phyloP scores from a whole-genome alignment of 1,140 invertebrate genomes.

The Halictus rubicundus region DNA sequence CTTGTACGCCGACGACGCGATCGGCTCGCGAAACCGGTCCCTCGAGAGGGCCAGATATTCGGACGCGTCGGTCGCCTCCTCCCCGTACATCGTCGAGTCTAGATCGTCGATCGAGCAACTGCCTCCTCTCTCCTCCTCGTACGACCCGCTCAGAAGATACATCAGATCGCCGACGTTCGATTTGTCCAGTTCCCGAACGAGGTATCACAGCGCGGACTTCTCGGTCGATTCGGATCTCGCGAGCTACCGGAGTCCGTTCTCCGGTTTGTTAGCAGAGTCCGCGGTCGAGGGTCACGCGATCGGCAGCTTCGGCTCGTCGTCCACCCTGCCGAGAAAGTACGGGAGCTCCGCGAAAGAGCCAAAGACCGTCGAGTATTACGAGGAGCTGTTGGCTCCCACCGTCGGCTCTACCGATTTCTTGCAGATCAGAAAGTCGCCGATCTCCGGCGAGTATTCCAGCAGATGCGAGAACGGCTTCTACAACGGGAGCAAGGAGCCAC shows the following conservation, averaged over 20 bases:
- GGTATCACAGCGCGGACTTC: constrained; percentile 70
- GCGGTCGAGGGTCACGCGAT: constrained; percentile 20
- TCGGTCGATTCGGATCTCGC: constrained; percentile 59
- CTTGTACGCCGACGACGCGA: constrained; percentile 66
- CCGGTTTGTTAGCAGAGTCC: constrained; percentile 45
- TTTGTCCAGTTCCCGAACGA: constrained; percentile 56
- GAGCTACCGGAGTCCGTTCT: constrained; percentile 53
- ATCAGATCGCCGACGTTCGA: constrained; percentile 67
- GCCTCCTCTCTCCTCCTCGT: constrained; percentile 55
- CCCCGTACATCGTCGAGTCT: constrained; percentile 57
- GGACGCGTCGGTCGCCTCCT: constrained; percentile 42
- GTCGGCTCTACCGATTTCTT: constrained; percentile 67
- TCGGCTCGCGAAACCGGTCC: constrained; percentile 64
- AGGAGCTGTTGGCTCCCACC: constrained; percentile 73
- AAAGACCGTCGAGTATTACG: constrained; percentile 75
- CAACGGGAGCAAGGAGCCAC: constrained; percentile 50
- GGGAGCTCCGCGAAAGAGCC: constrained; percentile 60
- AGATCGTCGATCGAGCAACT: constrained; percentile 64
- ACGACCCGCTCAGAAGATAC: constrained; percentile 73
- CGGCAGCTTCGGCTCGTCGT: constrained; percentile 1
- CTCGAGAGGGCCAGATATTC: constrained; percentile 70
- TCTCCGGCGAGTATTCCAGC: constrained; percentile 54
- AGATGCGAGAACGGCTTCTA: constrained; percentile 69
- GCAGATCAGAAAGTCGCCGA: constrained; percentile 53
- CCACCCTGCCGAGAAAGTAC: constrained; percentile 68